Evolutionary conservation across 2,888 invertebrate genomes (phyloP).

Genomic region (Epicampocera succincta): DNA sequence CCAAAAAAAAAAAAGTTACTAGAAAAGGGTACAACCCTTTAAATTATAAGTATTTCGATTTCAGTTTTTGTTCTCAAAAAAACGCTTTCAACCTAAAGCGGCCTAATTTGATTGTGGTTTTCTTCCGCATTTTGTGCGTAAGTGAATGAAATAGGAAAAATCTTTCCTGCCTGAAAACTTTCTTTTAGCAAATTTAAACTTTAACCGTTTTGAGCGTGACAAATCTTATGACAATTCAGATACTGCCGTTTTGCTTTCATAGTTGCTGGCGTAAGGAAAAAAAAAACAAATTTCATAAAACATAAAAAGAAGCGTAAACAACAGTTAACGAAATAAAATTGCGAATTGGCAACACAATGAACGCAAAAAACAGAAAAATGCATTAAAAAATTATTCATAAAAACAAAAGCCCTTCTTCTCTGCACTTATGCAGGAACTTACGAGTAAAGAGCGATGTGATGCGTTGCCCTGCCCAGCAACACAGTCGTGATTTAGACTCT

Average conservation of each 20-base stretch:
- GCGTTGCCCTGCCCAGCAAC: constrained; percentile 6
- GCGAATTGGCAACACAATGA: constrained; percentile 49
- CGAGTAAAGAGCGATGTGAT: not conserved
- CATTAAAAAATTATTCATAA: constrained; percentile 11
- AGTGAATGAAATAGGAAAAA: no score
- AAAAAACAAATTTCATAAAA: constrained; percentile 12
- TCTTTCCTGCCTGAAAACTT: no score
- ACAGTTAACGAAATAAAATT: constrained; percentile 54
- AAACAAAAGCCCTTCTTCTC: constrained; percentile 35
- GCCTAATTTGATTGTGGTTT: no score
- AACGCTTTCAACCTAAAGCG: no score
- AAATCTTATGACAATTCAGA: not conserved
- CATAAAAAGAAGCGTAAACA: constrained; percentile 47
- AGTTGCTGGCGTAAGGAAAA: not conserved
- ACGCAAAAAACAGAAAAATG: constrained; percentile 16
- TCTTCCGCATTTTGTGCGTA: no score
- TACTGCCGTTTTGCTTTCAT: not conserved
- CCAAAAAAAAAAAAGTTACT: no score
- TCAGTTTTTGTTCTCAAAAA: no score
- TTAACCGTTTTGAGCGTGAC: not conserved
- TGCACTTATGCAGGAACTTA: constrained; percentile 41
- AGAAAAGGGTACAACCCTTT: no score
- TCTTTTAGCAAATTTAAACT: no score
- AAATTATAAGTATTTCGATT: no score
- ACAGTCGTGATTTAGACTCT: constrained; percentile 32